These are phyloP conservation scores for Epinephelus awoara DNA, from an alignment of 2,797 vertebrate genomes.

Conservation along the genomic window DNA sequence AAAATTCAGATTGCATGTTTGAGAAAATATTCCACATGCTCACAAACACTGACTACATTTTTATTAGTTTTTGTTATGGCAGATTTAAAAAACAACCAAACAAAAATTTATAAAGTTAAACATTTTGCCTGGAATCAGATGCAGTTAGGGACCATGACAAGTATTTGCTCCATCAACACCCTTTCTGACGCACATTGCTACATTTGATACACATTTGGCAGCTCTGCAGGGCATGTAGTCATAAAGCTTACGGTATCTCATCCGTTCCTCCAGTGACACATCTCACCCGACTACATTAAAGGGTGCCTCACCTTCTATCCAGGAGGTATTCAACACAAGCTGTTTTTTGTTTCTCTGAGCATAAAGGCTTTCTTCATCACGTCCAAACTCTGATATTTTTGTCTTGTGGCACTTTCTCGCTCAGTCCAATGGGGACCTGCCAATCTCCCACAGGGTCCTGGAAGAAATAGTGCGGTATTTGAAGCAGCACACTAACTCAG, in stretches of 20 bases:
- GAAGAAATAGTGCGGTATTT: constrained; percentile 85
- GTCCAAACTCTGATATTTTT: constrained; percentile 86
- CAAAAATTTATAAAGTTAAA: constrained; percentile 47
- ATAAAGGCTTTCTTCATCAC: constrained; percentile 85
- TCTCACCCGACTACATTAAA: constrained; percentile 62
- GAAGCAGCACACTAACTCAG: constrained; percentile 86
- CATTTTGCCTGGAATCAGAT: constrained; percentile 62
- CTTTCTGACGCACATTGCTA: constrained; percentile 55
- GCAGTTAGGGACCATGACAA: constrained; percentile 61
- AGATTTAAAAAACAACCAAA: constrained; percentile 37
- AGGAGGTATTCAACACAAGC: constrained; percentile 80
- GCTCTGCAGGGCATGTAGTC: constrained; percentile 22
- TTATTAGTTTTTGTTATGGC: constrained; percentile 22
- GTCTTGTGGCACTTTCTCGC: constrained; percentile 84
- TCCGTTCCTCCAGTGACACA: constrained; percentile 55
- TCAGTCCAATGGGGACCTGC: constrained; percentile 80
- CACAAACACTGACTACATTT: constrained; percentile 21
- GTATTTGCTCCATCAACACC: constrained; percentile 74
- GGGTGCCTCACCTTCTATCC: constrained; percentile 67
- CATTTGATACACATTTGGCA: constrained; percentile 50
- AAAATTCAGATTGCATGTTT: not conserved
- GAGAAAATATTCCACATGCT: not conserved
- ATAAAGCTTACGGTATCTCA: constrained; percentile 48
- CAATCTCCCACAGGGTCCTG: constrained; percentile 85
- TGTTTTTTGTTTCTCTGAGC: constrained; percentile 76